Percentiles rank a stretch among this genome's conserved stretches.
phyloP scores from a whole-genome alignment of 2,888 invertebrate genomes.

The Alentia gelatinosa region DNA sequence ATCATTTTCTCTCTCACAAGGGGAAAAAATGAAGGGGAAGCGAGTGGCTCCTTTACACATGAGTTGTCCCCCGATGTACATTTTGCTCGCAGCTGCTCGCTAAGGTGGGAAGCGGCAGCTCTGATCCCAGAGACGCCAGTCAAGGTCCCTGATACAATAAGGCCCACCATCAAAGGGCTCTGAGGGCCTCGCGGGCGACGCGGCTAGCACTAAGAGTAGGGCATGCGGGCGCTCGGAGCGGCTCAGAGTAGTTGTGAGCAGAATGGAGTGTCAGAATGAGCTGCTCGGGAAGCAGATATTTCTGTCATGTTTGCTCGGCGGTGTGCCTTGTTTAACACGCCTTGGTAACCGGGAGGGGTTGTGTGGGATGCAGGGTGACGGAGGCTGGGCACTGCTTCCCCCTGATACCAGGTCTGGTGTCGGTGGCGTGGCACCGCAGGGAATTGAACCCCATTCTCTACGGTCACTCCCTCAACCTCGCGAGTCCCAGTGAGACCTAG shows the following conservation, averaged over 20 bases:
- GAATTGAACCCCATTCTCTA: too few species aligned
- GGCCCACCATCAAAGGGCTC: conserved; percentile 12
- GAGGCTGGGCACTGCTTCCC: neutral
- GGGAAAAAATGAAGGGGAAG: neutral
- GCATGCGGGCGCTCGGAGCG: neutral
- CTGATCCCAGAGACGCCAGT: neutral
- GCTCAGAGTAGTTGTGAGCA: neutral
- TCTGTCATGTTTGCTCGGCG: neutral
- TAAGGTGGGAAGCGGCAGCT: neutral
- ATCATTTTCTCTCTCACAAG: conserved; percentile 24
- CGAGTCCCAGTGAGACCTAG: too few species aligned
- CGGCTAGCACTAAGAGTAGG: neutral
- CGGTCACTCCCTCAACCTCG: too few species aligned
- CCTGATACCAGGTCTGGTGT: neutral
- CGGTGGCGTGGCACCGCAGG: too few species aligned
- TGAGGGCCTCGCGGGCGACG: neutral
- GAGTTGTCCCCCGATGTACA: neutral
- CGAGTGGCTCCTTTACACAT: neutral
- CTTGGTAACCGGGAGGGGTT: neutral
- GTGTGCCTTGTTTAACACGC: neutral
- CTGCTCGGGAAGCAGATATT: neutral
- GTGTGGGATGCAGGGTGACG: too few species aligned
- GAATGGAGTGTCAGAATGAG: neutral
- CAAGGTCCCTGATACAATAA: conserved; percentile 4
- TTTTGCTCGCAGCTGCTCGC: neutral